Base-by-base conservation (phyloP, 2,113 vertebrate species). In the Rhagologus leucostigma region DNA sequence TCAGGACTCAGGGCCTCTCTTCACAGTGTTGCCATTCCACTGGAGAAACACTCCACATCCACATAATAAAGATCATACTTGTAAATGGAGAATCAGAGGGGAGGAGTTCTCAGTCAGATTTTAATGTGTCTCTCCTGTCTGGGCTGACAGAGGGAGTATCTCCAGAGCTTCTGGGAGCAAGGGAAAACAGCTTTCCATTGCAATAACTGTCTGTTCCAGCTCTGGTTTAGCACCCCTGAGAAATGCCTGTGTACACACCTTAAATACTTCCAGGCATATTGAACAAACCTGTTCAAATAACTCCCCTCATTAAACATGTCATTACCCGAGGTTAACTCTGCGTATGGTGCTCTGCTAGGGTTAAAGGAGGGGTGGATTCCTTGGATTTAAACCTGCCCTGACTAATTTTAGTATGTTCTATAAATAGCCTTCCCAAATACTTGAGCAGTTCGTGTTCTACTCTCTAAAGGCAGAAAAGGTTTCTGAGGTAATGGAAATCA, bases 401-500 rank as follows among this genome's bases (percentile, higher is more conserved):
- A 37, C 46, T 63, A 20, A 75, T 44, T 62, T 53, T 69, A 67
- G 13, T 10, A 1, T 37, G 56, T 24, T 89, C 91, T 86, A 90
- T 92, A 88, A 88, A 93, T 88, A 94, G 64, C 68, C 39, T 20
- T 93, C 41, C 79, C 71, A 91, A 94, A 95, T 75, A 65, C 55
- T 78, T 35, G 14, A 84, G 69, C 60, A 74, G 49, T 77, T 93
- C 59, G 10, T 41, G 6, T 75, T 88, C 71, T 77, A 3, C 70
- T 92, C 92, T 88, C 79, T 39, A 49, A 93, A 91, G 82, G 63
- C 53, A 91, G 71, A 77, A 89, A 59, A 87, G 56, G 39, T 60
- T 87, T 84, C 85, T 78, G 75, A 77, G 85, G 88, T 94, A 94
- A 74, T 88, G 85, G 93, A 94, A 96, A 71, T 49, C 39, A 47